A percentile compares a stretch with the other conserved stretches of the same genome.
These are phyloP conservation scores for Ophioninae sp. DNA, from an alignment of 2,888 invertebrate species.

Conservation along the genomic window DNA sequence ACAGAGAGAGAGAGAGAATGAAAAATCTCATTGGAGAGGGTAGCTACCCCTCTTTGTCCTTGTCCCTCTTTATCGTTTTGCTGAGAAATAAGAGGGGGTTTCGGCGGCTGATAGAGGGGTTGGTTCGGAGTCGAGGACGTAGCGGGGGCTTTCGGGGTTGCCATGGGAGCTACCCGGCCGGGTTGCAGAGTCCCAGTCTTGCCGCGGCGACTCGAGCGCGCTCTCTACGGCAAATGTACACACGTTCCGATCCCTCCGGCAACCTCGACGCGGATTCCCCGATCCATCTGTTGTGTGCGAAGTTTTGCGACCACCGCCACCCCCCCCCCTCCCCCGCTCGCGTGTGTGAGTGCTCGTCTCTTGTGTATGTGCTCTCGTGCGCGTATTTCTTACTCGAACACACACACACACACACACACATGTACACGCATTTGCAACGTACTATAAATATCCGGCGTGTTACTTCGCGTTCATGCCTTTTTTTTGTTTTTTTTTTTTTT, in stretches of 20 bases:
- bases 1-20: background rate
- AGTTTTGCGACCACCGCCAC: constrained; percentile 35
- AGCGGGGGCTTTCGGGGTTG: constrained; percentile 75
- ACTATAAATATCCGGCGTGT: background rate
- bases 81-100: constrained; percentile 50
- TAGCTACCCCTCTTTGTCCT: constrained; percentile 9
- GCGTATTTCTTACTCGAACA: background rate
- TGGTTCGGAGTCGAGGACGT: constrained; percentile 32
- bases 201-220: constrained; percentile 78
- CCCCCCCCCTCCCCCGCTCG: no score
- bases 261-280: constrained; percentile 53
- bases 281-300: constrained; percentile 56
- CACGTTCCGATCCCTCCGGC: constrained; percentile 54
- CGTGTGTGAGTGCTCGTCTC: constrained; percentile 38
- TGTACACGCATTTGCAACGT: background rate
- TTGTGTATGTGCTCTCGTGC: constrained; percentile 27
- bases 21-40: constrained; percentile 38
- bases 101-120: constrained; percentile 48
- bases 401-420: background rate
- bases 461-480: background rate
- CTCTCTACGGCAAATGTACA: constrained; percentile 65
- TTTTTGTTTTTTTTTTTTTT: background rate
- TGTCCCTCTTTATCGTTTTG: constrained; percentile 20
- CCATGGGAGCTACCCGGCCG: constrained; percentile 80
- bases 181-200: constrained; percentile 78